A percentile compares a stretch with the other conserved stretches of the same genome.
Conservation (phyloP, 1,140 invertebrate genomes). For the Lasioglossum baleicum region DNA sequence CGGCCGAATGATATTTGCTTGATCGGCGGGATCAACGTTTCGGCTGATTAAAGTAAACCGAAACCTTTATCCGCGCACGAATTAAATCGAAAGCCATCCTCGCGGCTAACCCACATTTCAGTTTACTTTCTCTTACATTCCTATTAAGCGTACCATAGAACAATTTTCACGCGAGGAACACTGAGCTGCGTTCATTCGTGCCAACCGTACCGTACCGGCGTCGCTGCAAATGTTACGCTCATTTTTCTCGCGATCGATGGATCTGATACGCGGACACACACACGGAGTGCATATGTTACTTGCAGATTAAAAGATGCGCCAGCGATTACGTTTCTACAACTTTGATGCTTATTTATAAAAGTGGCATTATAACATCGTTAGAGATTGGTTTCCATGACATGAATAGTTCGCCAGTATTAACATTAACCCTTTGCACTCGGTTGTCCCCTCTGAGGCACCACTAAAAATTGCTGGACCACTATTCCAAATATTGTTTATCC, state of each 20-base stretch:
- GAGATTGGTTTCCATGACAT: too few relatives aligned
- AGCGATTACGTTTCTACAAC: not conserved
- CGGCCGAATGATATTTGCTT: not conserved
- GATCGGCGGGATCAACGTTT: conserved; percentile 5
- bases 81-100: conserved; percentile 21
- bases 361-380: too few relatives aligned
- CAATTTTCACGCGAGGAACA: conserved; percentile 18
- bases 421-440: too few relatives aligned
- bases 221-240: not conserved
- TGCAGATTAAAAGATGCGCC: not conserved
- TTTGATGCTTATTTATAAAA: too few relatives aligned
- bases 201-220: not conserved
- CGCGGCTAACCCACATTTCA: not conserved
- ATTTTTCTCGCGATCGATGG: not conserved
- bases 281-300: not conserved
- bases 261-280: not conserved
- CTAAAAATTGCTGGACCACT: too few relatives aligned
- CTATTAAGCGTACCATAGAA: conserved; percentile 9
- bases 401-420: too few relatives aligned
- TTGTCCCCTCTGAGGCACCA: too few relatives aligned
- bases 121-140: conserved; percentile 37
- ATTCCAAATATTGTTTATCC: too few relatives aligned
- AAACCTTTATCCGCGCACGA: not conserved
- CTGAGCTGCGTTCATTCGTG: not conserved
- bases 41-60: conserved; percentile 21